Percentiles rank a stretch among this genome's conserved stretches.
Evolutionary conservation across 2,888 invertebrate genomes (phyloP).

Genomic region (Coleophora flavipennella): DNA sequence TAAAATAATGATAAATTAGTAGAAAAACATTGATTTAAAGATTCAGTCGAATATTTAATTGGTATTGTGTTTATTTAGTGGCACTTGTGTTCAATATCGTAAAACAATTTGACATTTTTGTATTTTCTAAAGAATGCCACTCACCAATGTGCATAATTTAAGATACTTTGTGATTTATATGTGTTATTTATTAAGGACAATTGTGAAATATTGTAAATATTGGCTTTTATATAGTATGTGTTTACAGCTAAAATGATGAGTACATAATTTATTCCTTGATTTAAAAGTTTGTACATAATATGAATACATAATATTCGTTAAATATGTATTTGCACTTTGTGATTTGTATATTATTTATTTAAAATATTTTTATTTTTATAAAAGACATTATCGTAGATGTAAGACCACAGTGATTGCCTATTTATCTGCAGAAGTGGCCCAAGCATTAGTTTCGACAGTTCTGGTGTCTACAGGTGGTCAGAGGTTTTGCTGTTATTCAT

Average conservation of each 20-base stretch:
- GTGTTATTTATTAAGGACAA: conserved; percentile 16
- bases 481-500: too few relatives aligned
- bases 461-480: too few relatives aligned
- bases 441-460: conserved; percentile 10
- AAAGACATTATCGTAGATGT: conserved; percentile 40
- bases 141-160: conserved; percentile 15
- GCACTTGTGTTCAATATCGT: background rate
- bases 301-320: conserved; percentile 22
- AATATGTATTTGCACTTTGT: conserved; percentile 29
- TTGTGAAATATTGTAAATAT: conserved; percentile 28
- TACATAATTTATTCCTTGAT: conserved; percentile 17
- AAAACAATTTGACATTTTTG: background rate
- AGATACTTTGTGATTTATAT: conserved; percentile 18
- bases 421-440: conserved; percentile 19
- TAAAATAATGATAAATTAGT: background rate
- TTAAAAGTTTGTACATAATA: conserved; percentile 34
- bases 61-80: background rate
- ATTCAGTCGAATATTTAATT: conserved; percentile 2
- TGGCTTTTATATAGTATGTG: conserved; percentile 20
- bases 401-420: conserved; percentile 19
- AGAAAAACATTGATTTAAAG: background rate
- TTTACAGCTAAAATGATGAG: conserved; percentile 20
- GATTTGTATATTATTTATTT: conserved; percentile 30
- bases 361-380: conserved; percentile 33
- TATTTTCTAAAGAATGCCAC: conserved; percentile 5